phyloP scores from a whole-genome alignment of 2,797 vertebrate genomes.

The Decapterus maruadsi region DNA sequence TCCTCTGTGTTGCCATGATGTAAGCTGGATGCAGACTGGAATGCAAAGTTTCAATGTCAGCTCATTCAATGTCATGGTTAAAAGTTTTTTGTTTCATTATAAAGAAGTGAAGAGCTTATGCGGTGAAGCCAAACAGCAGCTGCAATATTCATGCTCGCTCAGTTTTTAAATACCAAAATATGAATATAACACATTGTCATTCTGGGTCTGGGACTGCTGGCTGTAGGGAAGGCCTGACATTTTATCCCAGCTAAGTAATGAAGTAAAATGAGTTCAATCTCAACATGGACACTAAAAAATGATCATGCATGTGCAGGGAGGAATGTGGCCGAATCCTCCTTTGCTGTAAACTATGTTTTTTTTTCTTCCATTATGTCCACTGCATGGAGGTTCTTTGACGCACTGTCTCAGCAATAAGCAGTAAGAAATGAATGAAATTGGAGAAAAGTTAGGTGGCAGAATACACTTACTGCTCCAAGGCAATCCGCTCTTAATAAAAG shows the following conservation, averaged over 20 bases:
- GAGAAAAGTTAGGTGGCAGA: conserved; percentile 15
- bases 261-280: background rate
- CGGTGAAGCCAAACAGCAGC: background rate
- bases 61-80: conserved; percentile 10
- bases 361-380: background rate
- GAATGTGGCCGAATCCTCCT: background rate
- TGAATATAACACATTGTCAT: conserved; percentile 5
- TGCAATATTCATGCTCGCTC: background rate
- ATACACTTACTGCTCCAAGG: conserved; percentile 28
- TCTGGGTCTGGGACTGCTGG: background rate
- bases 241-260: background rate
- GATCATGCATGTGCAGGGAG: background rate
- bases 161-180: conserved; percentile 12
- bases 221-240: background rate
- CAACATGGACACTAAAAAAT: background rate
- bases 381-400: conserved; percentile 6
- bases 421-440: conserved; percentile 18
- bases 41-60: conserved; percentile 20
- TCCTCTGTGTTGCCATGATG: conserved; percentile 30
- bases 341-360: background rate
- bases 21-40: conserved; percentile 23
- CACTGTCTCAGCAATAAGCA: background rate
- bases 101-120: background rate
- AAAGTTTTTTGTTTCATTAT: conserved; percentile 21
- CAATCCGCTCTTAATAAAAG: conserved; percentile 9